phyloP scores from a whole-genome alignment of 2,113 vertebrate species.

The Elachura formosa region DNA sequence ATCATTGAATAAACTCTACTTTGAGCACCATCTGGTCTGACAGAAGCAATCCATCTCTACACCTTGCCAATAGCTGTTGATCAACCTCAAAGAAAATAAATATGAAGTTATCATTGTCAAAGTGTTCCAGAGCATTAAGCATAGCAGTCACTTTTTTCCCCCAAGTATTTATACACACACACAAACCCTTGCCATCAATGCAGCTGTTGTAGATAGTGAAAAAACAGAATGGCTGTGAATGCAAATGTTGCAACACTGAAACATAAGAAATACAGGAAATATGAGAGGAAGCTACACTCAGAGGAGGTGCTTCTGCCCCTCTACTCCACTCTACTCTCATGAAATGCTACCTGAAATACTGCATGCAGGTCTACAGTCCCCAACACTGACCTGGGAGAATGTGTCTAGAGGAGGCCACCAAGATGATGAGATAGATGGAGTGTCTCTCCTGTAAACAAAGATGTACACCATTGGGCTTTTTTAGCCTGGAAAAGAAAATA shows the following conservation, averaged over 20 bases:
- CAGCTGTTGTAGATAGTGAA: not conserved
- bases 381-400: not conserved
- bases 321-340: too few relatives aligned
- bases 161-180: not conserved
- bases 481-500: not conserved
- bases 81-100: not conserved
- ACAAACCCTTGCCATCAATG: not conserved
- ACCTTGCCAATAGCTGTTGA: not conserved
- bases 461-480: not conserved
- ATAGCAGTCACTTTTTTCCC: not conserved
- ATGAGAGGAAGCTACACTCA: not conserved
- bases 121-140: not conserved
- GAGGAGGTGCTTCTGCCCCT: not conserved
- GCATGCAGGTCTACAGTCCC: not conserved
- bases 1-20: not conserved
- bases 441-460: not conserved
- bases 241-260: not conserved
- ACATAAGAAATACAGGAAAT: not conserved
- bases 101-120: not conserved
- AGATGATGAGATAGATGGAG: too few relatives aligned
- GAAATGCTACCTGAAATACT: not conserved
- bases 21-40: not conserved
- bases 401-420: not conserved
- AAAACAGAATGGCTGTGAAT: not conserved
- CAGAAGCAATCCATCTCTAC: not conserved